A percentile compares a stretch with the other conserved stretches of the same genome.
These are phyloP conservation scores for Sminthopsis crassicaudata DNA, from an alignment of 2,113 vertebrate species.

Conservation along the genomic window DNA sequence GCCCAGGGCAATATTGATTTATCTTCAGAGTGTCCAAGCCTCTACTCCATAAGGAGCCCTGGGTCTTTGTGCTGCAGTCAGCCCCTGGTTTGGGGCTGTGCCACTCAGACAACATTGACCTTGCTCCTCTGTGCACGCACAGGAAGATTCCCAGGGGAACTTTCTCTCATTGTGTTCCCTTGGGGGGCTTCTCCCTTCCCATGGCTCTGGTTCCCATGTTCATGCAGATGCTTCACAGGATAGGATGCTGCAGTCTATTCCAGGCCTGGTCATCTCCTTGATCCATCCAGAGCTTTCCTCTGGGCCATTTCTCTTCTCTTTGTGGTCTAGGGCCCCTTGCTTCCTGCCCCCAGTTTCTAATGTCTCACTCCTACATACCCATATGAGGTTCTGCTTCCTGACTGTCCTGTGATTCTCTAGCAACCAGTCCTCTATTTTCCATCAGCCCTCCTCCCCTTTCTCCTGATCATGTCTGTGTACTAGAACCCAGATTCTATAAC, in stretches of 20 bases:
- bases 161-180: not conserved
- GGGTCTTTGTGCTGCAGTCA: too few species aligned
- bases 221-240: not conserved
- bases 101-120: too few species aligned
- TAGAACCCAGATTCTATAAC: not conserved
- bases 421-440: not conserved
- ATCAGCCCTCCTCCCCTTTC: too few species aligned
- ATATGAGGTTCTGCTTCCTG: not conserved
- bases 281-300: not conserved
- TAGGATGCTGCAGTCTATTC: not conserved
- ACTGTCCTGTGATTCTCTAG: not conserved
- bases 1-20: not conserved
- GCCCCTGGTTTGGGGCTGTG: not conserved
- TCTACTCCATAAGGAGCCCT: too few species aligned
- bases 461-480: not conserved
- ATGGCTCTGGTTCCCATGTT: not conserved
- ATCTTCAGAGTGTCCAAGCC: not conserved
- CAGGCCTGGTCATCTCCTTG: not conserved
- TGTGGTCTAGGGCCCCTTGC: not conserved
- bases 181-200: not conserved
- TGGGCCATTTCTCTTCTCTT: not conserved
- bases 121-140: too few species aligned
- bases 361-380: not conserved
- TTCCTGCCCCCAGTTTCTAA: not conserved
- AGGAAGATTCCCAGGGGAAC: not conserved